These are phyloP conservation scores for Buceros bicornis DNA, from an alignment of 2,797 vertebrate genomes.

Conservation along the genomic window DNA sequence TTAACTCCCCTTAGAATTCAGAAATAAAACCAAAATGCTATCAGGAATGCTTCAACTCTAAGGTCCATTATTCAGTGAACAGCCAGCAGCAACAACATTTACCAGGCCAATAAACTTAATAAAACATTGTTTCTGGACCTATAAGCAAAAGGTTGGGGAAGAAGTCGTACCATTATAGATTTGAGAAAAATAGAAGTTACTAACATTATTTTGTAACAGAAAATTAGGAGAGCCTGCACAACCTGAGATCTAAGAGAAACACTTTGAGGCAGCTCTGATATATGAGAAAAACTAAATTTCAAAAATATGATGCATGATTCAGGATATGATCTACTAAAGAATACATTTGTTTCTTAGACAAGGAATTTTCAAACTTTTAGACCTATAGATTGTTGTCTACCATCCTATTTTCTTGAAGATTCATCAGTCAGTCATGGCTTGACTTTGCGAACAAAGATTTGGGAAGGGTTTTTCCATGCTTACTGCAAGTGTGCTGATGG, in stretches of 20 bases:
- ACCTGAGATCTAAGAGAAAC: neutral
- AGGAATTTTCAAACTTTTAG: neutral
- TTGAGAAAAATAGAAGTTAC: neutral
- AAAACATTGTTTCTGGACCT: neutral
- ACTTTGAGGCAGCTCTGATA: neutral
- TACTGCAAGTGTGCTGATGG: too few relatives aligned
- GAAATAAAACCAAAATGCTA: neutral
- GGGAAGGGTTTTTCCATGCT: too few relatives aligned
- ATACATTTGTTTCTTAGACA: neutral
- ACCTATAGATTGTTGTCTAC: neutral
- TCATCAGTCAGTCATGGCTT: too few relatives aligned
- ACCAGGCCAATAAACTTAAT: neutral
- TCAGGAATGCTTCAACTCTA: neutral
- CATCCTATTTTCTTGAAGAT: neutral
- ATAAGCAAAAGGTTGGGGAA: neutral
- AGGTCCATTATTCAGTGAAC: neutral
- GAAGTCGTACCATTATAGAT: accelerated
- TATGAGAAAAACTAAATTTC: neutral
- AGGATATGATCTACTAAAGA: neutral
- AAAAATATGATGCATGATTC: neutral
- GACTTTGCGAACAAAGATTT: too few relatives aligned
- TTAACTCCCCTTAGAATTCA: neutral
- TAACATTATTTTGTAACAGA: neutral
- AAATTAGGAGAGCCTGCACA: neutral
- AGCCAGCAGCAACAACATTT: neutral